Conservation (phyloP, 2,113 vertebrate genomes). For the Dicentrarchus labrax region DNA sequence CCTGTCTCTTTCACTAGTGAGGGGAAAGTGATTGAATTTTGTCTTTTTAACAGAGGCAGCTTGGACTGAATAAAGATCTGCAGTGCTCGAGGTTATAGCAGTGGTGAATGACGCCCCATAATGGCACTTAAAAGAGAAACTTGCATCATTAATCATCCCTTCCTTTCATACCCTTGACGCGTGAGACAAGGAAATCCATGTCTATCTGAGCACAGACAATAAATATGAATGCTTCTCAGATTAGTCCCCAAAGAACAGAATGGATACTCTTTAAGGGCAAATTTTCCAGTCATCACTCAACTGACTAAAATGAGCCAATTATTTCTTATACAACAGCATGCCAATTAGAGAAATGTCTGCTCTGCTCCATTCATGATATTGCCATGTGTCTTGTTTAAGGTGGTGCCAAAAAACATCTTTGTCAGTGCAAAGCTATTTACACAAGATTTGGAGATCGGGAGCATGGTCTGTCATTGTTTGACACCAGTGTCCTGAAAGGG, state of each 20-base stretch:
- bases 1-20: conserved; percentile 40
- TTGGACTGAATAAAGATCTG: conserved; percentile 68
- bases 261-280: conserved; percentile 84
- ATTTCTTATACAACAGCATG: conserved; percentile 89
- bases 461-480: conserved; percentile 67
- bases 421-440: conserved; percentile 68
- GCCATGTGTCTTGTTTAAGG: conserved; percentile 77
- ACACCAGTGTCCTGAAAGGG: conserved; percentile 45
- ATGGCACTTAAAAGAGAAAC: conserved; percentile 84
- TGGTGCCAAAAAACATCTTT: conserved; percentile 72
- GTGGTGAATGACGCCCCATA: conserved; percentile 76
- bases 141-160: conserved; percentile 90
- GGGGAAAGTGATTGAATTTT: conserved; percentile 52
- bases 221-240: conserved; percentile 90
- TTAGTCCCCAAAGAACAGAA: conserved; percentile 92
- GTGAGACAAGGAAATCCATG: conserved; percentile 89
- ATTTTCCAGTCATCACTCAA: conserved; percentile 93
- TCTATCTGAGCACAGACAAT: conserved; percentile 91
- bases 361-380: conserved; percentile 79
- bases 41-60: conserved; percentile 48
- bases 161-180: conserved; percentile 88
- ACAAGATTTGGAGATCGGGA: conserved; percentile 55
- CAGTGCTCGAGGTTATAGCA: conserved; percentile 65
- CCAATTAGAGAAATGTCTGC: conserved; percentile 89
- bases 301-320: conserved; percentile 93